A percentile compares a stretch with the other conserved stretches of the same genome.
These are phyloP conservation scores for Cynaeus angustus DNA, from an alignment of 2,888 invertebrate species.

Conservation along the genomic window DNA sequence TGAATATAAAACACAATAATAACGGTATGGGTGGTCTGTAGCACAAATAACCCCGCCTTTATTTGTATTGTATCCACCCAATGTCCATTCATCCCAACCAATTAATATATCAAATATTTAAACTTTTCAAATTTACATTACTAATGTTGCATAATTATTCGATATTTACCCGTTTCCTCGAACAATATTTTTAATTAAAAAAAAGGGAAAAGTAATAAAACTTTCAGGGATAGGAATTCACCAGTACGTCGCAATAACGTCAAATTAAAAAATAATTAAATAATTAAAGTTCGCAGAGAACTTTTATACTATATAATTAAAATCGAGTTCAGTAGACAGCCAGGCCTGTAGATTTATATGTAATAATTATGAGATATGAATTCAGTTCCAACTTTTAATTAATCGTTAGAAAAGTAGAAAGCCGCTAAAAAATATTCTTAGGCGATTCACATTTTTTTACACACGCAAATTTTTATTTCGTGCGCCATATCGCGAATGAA, in stretches of 20 bases:
- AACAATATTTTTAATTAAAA: slow-evolving; percentile 62
- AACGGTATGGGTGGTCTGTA: slow-evolving; percentile 64
- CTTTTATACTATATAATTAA: slow-evolving; percentile 68
- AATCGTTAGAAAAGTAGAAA: slow-evolving; percentile 58
- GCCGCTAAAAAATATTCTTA: slow-evolving; percentile 34
- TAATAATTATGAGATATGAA: slow-evolving; percentile 67
- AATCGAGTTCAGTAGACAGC: slow-evolving; percentile 62
- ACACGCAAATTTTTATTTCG: background rate
- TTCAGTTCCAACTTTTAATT: slow-evolving; percentile 65
- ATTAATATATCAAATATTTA: slow-evolving; percentile 67
- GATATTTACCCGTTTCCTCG: slow-evolving; percentile 41
- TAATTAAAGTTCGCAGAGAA: slow-evolving; percentile 65
- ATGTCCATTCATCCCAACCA: slow-evolving; percentile 63
- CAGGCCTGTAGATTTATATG: slow-evolving; percentile 65
- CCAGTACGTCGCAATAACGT: slow-evolving; percentile 63
- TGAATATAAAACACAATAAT: slow-evolving; percentile 59
- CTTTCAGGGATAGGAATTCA: slow-evolving; percentile 58
- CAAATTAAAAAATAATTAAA: slow-evolving; percentile 67
- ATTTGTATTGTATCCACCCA: slow-evolving; percentile 66
- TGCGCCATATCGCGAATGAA: slow-evolving; percentile 28
- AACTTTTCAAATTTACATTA: slow-evolving; percentile 58
- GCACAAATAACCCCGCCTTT: slow-evolving; percentile 66
- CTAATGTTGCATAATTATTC: slow-evolving; percentile 49
- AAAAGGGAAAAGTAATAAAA: slow-evolving; percentile 59
- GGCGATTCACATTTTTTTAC: background rate